These are phyloP conservation scores for Biston betularia DNA, from an alignment of 2,888 invertebrate species.

Conservation along the genomic window DNA sequence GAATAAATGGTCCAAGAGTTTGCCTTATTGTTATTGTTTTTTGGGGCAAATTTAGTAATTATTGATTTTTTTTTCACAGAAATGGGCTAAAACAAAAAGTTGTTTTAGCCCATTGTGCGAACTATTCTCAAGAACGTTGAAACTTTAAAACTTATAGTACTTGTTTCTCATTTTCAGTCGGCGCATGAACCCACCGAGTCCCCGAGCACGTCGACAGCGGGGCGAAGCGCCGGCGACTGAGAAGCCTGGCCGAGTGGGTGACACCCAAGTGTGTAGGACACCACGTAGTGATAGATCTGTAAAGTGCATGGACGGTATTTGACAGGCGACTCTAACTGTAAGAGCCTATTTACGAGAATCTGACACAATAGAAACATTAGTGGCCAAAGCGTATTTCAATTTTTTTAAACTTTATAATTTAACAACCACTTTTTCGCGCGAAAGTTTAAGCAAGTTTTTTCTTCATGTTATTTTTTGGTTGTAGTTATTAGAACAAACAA, in stretches of 20 bases:
- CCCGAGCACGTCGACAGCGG: conserved; percentile 64
- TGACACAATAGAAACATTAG: neutral
- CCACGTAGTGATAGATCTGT: conserved; percentile 30
- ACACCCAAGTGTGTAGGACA: conserved; percentile 29
- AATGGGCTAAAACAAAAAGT: too few species aligned
- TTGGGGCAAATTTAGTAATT: too few species aligned
- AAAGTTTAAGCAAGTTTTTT: neutral
- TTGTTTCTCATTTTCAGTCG: conserved; percentile 66
- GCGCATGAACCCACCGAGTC: conserved; percentile 73
- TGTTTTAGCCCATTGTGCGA: too few species aligned
- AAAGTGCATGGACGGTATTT: conserved; percentile 23
- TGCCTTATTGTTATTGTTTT: too few species aligned
- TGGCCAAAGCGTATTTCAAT: neutral
- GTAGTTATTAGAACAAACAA: too few species aligned
- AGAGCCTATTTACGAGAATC: neutral
- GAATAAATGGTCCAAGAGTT: too few species aligned
- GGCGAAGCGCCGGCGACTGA: conserved; percentile 53
- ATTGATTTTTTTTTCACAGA: too few species aligned
- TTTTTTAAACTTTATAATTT: conserved; percentile 2
- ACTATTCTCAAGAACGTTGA: too few species aligned
- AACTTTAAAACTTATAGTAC: neutral
- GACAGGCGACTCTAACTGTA: neutral
- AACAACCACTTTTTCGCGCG: conserved; percentile 3
- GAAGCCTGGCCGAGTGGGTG: conserved; percentile 29
- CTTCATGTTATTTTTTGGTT: too few species aligned